Conservation (phyloP, 35 echinoderm and acorn worm genomes). For the Anneissia japonica region DNA sequence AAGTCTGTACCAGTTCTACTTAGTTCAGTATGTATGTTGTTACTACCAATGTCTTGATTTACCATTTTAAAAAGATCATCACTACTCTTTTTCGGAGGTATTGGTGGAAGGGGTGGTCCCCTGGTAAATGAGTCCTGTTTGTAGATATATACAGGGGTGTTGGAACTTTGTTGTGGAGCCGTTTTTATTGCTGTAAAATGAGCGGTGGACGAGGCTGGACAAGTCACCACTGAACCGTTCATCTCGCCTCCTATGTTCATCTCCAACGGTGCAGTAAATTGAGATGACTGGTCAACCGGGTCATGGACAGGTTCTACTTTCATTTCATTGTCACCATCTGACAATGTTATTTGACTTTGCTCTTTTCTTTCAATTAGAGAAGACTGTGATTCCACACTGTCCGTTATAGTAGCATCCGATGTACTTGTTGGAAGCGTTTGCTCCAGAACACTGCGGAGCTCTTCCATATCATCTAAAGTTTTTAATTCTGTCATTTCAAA, state of each 20-base stretch:
- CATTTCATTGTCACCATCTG: not conserved
- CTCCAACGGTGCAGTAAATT: not conserved
- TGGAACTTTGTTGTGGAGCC: not conserved
- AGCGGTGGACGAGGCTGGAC: not conserved
- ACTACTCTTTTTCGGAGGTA: not conserved
- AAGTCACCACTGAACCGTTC: not conserved
- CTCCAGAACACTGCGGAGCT: conserved; percentile 65
- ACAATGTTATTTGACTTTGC: not conserved
- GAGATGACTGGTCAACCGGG: not conserved
- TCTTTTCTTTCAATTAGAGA: not conserved
- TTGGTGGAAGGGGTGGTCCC: not conserved
- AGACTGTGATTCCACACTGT: not conserved
- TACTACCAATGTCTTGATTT: not conserved
- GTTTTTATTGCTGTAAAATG: not conserved
- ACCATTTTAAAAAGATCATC: not conserved
- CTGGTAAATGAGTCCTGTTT: not conserved
- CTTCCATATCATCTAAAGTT: conserved; percentile 91
- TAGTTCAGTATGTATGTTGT: not conserved
- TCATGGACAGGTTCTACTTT: not conserved
- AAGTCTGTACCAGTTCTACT: not conserved
- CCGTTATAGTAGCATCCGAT: not conserved
- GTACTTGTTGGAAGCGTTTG: conserved; percentile 8
- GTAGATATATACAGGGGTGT: not conserved
- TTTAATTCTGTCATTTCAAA: conserved; percentile 91
- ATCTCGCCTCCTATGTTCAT: not conserved